Evolutionary conservation across 2,888 invertebrate species (phyloP), one percentile per base, ranked within the genome.

Genomic region (Tryphoninae sp.): DNA sequence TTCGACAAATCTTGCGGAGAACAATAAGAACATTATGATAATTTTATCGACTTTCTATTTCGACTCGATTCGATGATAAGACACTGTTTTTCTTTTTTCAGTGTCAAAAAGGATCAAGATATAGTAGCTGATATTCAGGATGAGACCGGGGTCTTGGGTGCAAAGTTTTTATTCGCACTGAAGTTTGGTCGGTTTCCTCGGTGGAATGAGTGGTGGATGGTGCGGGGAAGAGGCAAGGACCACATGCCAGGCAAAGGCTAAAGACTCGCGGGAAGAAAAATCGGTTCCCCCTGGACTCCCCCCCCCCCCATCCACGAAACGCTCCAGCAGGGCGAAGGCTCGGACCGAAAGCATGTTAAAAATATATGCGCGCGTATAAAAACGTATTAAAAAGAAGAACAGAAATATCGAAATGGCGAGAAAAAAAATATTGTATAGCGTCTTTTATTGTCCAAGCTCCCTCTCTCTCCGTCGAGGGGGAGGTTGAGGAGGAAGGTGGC

Each of bases 201-300:
- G 16, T 11, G 19, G 55, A 6, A 6, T 33, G 33, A 19, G 55
- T 22, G 8, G 22, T 8, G 55, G 55, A 7, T 8, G 16, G 19
- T 3, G 53, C 51, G 71, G 51, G 16, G 55, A 51, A 69, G 51
- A 59, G 72, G 40, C 53, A 74, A 23, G 64, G 68, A 79, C 81
- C 80, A 73, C 78, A 82, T 82, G 81, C 81, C 80, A 68, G 72
- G 76, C 76, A 78, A 59, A 79, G 78, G 80, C 71, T 84, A 78
- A 80, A 59, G 61, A 40, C 80, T 77, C 55, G 78, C 69, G 74
- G 71, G 69, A 78, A 74, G 76, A 79, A 81, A 83, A 81, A 81
- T 73, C 65, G 80, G 68, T 73, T 33, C 33, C 6, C 33, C 33
- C 33, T 33, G 6, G 4, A n/a, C n/a, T n/a, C n/a, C n/a, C 33